These are phyloP conservation scores for Oncorhynchus gorbuscha DNA, from an alignment of 2,113 vertebrate genomes.

Conservation along the genomic window DNA sequence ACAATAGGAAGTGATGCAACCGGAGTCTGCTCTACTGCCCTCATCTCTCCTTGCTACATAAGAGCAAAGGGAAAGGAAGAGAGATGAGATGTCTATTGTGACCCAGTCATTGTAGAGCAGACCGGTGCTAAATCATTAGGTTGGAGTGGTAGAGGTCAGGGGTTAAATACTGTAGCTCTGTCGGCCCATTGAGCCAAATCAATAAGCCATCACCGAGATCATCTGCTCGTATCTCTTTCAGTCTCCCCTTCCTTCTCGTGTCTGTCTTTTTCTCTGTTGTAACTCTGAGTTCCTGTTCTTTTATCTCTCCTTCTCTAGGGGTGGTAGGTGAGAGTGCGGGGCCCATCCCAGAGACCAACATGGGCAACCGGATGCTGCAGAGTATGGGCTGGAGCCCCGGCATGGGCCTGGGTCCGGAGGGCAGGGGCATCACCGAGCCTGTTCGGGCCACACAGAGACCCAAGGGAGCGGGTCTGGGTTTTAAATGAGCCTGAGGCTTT, in stretches of 20 bases:
- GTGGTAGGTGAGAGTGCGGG: constrained; percentile 85
- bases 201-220: constrained; percentile 45
- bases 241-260: constrained; percentile 4
- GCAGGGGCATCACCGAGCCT: constrained; percentile 91
- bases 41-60: too few species aligned
- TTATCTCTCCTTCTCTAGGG: constrained; percentile 72
- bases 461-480: constrained; percentile 91
- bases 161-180: neutral
- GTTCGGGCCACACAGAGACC: constrained; percentile 89
- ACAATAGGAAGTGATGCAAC: constrained; percentile 48
- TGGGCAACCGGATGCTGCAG: constrained; percentile 94
- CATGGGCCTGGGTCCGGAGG: constrained; percentile 88
- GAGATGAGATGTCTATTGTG: too few species aligned
- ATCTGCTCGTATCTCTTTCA: constrained; percentile 41
- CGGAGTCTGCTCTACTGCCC: constrained; percentile 25
- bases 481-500: constrained; percentile 76
- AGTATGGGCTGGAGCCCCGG: constrained; percentile 96
- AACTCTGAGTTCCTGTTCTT: neutral
- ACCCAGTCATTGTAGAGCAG: too few species aligned
- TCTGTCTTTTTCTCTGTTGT: constrained; percentile 18
- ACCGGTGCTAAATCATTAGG: too few species aligned
- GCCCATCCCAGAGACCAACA: constrained; percentile 89
- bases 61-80: too few species aligned
- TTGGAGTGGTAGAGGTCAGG: too few species aligned
- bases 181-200: constrained; percentile 17